Percentiles rank a stretch among this genome's conserved stretches.
These are phyloP conservation scores for Altica lythri DNA, from an alignment of 2,888 invertebrate genomes.

Conservation along the genomic window DNA sequence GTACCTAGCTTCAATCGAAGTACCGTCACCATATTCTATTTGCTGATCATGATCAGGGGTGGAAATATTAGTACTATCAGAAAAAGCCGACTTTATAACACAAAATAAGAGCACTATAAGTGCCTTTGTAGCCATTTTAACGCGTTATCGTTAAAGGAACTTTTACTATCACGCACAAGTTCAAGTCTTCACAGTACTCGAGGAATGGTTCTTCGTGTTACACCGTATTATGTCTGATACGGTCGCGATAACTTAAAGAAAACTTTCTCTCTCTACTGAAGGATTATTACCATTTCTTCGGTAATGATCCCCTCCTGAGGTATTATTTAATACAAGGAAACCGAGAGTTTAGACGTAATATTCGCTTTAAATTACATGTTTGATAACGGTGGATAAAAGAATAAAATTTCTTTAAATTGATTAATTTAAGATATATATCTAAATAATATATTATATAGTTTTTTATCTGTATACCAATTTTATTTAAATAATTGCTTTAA, in stretches of 20 bases:
- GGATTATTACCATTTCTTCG: conserved; percentile 42
- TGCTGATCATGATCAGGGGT: conserved; percentile 23
- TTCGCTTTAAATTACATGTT: background rate
- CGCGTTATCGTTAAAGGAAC: conserved; percentile 2
- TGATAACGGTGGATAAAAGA: background rate
- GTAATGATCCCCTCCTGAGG: conserved; percentile 39
- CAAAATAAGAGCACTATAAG: conserved; percentile 32
- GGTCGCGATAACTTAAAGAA: background rate
- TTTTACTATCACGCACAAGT: conserved; percentile 30
- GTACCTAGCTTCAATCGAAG: conserved; percentile 43
- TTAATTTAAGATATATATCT: too few species aligned
- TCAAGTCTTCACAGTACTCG: conserved; percentile 28
- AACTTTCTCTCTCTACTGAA: conserved; percentile 43
- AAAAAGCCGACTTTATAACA: background rate
- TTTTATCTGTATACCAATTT: too few species aligned
- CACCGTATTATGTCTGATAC: conserved; percentile 5
- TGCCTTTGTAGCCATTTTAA: conserved; percentile 26
- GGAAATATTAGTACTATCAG: conserved; percentile 18
- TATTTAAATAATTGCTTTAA: too few species aligned
- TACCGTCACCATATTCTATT: conserved; percentile 47
- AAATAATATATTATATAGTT: too few species aligned
- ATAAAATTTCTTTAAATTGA: too few species aligned
- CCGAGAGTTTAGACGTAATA: conserved; percentile 27
- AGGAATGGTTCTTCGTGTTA: conserved; percentile 13
- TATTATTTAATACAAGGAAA: conserved; percentile 41